Conservation (phyloP, 2,888 invertebrate genomes). For the Agriopis aurantiaria region DNA sequence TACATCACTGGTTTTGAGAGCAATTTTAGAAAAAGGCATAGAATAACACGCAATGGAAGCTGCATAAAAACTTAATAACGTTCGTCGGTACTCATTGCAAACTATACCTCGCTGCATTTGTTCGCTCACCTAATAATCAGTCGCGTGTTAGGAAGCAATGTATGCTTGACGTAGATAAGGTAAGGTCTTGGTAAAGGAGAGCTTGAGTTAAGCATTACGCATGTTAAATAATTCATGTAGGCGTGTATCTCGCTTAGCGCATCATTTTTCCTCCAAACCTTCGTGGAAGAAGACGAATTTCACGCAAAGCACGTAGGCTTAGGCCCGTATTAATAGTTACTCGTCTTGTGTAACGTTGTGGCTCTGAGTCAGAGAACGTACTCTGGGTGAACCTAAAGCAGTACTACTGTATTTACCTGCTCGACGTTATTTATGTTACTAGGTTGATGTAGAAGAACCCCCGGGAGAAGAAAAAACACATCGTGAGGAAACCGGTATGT, state of each 20-base stretch:
- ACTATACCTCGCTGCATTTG: slow-evolving; percentile 4
- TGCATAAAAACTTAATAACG: background rate
- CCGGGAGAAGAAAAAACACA: too few relatives aligned
- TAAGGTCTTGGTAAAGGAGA: slow-evolving; percentile 10
- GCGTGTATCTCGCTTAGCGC: slow-evolving; percentile 49
- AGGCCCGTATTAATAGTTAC: slow-evolving; percentile 11
- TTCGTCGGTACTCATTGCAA: background rate
- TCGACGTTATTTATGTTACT: too few relatives aligned
- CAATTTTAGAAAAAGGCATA: background rate
- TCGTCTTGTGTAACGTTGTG: background rate
- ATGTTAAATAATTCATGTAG: slow-evolving; percentile 50
- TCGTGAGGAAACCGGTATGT: too few relatives aligned
- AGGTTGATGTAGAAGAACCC: too few relatives aligned
- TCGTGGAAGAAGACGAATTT: slow-evolving; percentile 33
- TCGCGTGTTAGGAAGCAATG: background rate
- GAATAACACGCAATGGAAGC: background rate
- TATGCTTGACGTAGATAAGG: slow-evolving; percentile 1
- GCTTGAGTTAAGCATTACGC: slow-evolving; percentile 40
- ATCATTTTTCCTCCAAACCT: slow-evolving; percentile 46
- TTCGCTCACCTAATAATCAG: background rate
- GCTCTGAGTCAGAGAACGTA: background rate
- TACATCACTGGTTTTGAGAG: slow-evolving; percentile 7
- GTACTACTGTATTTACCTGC: too few relatives aligned
- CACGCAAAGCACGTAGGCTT: slow-evolving; percentile 30
- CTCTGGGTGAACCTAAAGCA: background rate